Evolutionary conservation across 2,113 vertebrate genomes (phyloP), one percentile per base, ranked within the genome.

Genomic region (Penelope pileata): DNA sequence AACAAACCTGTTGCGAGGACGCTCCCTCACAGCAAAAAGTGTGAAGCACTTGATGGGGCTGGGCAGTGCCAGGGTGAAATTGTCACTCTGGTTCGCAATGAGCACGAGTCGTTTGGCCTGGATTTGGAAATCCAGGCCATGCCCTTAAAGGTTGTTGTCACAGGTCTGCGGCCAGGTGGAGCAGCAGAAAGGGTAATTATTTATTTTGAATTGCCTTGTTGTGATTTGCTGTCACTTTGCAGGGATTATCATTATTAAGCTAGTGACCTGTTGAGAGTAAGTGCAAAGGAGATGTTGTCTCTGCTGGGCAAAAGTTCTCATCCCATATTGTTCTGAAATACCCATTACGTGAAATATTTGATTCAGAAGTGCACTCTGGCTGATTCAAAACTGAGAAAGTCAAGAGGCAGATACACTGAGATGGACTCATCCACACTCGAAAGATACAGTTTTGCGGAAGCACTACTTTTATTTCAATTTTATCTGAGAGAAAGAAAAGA

Each of bases 41-140:
- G 87, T 5, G 98, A 98, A 50, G 69, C 67, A 9, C 89, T 96
- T 2, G 97, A 98, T 2, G 89, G 48, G 4, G 68, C 66, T 0
- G 97, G 96, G 12, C 96, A 96, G 47, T 91, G 93, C n/a, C 94
- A 96, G 59, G 79, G 96, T 5, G 98, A 99, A 76, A 95, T 97
- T 0, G 97, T 98, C 62, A 97, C 96, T 36, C 96, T 98, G 62
- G 92, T 89, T 40, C 97, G 98, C 56, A 97, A 94, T 29, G 96
- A 98, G 27, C 92, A 95, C 0, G 98, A 99, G 86, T 98, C 98
- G 0, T 98, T 98, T 0, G 98, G 98, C 12, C 94, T 98, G 18
- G 98, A 99, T 83, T 88, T 98, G 86, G 98, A 98, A 97, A 98
- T 98, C 62, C 98, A 97, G 73, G 97, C 98, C 2, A 79, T 97